Percentiles rank a stretch among this genome's conserved stretches.
These are phyloP conservation scores for Drosophila pseudoobscura DNA, from an alignment of 1,140 invertebrate species.

Conservation along the genomic window DNA sequence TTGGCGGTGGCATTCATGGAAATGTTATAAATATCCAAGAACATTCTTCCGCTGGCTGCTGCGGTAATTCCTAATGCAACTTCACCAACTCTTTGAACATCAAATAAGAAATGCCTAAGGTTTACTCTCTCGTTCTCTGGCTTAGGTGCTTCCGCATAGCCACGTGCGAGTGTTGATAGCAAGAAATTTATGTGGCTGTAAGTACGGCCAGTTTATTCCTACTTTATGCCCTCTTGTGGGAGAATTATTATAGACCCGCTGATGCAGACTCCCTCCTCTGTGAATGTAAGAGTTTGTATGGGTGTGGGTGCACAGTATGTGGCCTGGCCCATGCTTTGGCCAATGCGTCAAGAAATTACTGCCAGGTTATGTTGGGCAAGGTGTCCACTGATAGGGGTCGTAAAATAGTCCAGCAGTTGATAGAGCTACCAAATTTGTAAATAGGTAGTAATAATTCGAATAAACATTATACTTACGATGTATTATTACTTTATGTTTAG, in stretches of 20 bases:
- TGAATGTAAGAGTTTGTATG: no score
- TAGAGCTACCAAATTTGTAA: neutral
- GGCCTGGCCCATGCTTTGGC: neutral
- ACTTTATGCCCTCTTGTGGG: constrained; percentile 34
- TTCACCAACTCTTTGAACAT: constrained; percentile 16
- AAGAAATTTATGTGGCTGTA: constrained; percentile 45
- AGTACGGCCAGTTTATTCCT: constrained; percentile 47
- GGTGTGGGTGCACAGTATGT: neutral
- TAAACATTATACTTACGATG: neutral
- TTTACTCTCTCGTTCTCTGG: neutral
- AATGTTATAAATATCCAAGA: neutral
- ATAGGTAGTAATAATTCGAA: neutral
- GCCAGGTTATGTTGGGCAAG: constrained; percentile 4
- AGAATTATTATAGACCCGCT: constrained; percentile 44
- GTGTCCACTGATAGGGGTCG: constrained; percentile 1
- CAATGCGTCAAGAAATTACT: constrained; percentile 25
- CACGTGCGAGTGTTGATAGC: constrained; percentile 39
- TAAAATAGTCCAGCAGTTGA: neutral
- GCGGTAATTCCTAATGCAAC: constrained; percentile 38
- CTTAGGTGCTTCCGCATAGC: neutral
- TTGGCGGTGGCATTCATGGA: no score
- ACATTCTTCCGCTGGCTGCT: no score
- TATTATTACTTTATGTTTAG: neutral
- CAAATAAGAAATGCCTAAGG: constrained; percentile 9
- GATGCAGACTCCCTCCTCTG: constrained; percentile 1